Conservation (phyloP, 2,113 vertebrate species). For the Brachirus orientalis region DNA sequence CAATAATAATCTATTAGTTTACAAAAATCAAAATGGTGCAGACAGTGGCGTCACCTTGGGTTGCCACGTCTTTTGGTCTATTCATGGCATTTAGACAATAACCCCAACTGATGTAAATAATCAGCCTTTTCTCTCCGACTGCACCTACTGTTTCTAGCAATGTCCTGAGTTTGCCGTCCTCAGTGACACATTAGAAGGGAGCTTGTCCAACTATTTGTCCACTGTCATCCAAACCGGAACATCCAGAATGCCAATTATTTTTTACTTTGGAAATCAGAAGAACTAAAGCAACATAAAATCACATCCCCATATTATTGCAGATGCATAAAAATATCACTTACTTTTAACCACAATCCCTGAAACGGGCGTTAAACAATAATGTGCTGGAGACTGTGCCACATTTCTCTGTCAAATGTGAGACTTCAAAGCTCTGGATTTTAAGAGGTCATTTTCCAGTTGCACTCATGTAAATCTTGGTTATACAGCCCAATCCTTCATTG, state of each 20-base stretch:
- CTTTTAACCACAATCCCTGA: constrained; percentile 45
- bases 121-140: too few relatives aligned
- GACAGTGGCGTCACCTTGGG: too few relatives aligned
- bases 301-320: constrained; percentile 43
- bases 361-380: constrained; percentile 55
- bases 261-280: constrained; percentile 48
- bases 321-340: constrained; percentile 60
- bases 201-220: constrained; percentile 35
- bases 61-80: too few relatives aligned
- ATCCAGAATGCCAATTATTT: constrained; percentile 52
- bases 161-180: too few relatives aligned
- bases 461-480: not conserved
- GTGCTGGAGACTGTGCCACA: constrained; percentile 49
- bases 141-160: too few relatives aligned
- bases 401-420: constrained; percentile 19
- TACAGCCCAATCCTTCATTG: not conserved
- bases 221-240: constrained; percentile 42
- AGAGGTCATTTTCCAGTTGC: constrained; percentile 49
- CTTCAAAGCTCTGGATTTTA: constrained; percentile 30
- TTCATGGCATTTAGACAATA: too few relatives aligned
- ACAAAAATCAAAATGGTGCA: too few relatives aligned
- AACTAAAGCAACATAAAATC: constrained; percentile 34
- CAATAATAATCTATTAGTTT: too few relatives aligned
- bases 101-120: too few relatives aligned
- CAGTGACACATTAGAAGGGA: too few relatives aligned